Conservation (phyloP, 2,113 vertebrate genomes). For the Eolophus roseicapilla region DNA sequence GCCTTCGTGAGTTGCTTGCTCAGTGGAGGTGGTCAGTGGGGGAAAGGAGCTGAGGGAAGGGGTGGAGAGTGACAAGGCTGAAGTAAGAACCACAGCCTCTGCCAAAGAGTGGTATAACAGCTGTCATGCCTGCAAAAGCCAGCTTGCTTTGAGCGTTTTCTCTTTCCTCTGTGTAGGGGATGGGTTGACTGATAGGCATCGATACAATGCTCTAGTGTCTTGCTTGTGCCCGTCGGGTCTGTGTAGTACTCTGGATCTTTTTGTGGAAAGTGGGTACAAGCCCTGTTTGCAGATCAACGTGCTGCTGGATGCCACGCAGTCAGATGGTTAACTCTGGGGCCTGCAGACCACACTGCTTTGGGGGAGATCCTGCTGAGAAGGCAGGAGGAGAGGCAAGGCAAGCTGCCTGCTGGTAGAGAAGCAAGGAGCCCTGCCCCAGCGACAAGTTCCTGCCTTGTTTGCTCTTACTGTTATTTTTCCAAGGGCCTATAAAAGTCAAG, state of each 20-base stretch:
- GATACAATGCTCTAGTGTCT: rapidly evolving
- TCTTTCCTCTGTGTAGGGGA: neutral
- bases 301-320: neutral
- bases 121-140: neutral
- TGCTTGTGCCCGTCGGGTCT: neutral
- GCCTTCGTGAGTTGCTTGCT: neutral
- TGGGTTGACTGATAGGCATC: neutral
- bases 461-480: neutral
- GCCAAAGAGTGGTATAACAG: neutral
- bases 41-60: neutral
- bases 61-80: neutral
- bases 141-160: neutral
- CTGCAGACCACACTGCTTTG: neutral
- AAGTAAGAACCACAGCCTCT: neutral
- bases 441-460: neutral
- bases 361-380: neutral
- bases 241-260: neutral
- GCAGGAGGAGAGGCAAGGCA: neutral
- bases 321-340: neutral
- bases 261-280: neutral
- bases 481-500: neutral
- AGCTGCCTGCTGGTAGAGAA: neutral
- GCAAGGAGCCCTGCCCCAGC: neutral
- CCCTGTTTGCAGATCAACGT: neutral
- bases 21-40: neutral